Conservation (phyloP, 2,797 vertebrate genomes). For the Crocidura indochinensis region DNA sequence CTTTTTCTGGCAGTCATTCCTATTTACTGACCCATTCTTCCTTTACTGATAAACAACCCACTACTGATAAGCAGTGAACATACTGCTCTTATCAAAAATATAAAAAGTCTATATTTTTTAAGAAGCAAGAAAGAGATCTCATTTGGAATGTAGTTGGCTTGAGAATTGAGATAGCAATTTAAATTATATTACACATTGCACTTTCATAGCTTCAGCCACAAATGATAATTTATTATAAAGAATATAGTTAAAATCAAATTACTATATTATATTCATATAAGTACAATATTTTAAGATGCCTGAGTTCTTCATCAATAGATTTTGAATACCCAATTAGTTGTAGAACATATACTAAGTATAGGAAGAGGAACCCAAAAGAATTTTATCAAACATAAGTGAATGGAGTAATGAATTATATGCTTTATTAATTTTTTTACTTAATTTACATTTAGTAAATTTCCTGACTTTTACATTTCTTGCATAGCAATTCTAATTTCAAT, state of each 20-base stretch:
- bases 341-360: background rate
- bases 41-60: background rate
- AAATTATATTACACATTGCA: background rate
- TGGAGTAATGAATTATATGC: background rate
- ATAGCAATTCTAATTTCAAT: background rate
- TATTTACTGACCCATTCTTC: background rate
- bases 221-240: conserved; percentile 16
- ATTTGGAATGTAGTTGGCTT: background rate
- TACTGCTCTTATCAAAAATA: background rate
- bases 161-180: background rate
- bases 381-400: conserved; percentile 36
- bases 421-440: conserved; percentile 41
- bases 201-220: background rate
- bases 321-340: background rate
- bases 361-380: background rate
- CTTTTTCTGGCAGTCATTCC: background rate
- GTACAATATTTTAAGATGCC: background rate
- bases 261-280: background rate
- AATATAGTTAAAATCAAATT: conserved; percentile 36
- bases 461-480: background rate
- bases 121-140: background rate
- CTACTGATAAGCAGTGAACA: background rate
- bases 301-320: background rate
- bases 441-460: background rate
- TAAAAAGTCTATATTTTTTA: conserved; percentile 23